Evolutionary conservation across 1,140 invertebrate genomes (phyloP).

Genomic region (Diorhabda sublineata): DNA sequence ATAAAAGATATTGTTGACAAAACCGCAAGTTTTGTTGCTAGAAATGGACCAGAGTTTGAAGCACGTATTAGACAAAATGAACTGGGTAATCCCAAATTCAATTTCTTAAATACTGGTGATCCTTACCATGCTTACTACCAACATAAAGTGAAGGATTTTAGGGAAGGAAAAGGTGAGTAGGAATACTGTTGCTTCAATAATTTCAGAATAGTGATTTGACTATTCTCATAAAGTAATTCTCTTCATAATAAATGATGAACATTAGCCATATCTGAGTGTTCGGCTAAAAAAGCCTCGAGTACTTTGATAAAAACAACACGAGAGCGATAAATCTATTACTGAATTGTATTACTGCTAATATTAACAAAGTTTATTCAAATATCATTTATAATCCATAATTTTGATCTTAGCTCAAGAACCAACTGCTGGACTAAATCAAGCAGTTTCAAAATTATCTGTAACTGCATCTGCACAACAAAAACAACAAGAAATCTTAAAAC

Average conservation of each 20-base stretch:
- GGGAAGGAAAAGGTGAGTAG: conserved; percentile 75
- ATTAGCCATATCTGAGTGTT: conserved; percentile 45
- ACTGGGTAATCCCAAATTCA: conserved; percentile 95
- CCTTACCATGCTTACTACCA: conserved; percentile 99
- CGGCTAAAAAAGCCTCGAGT: conserved; percentile 38
- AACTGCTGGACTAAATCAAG: conserved; percentile 37
- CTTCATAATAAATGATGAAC: conserved; percentile 33
- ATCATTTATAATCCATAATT: neutral
- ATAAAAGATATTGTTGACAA: conserved; percentile 94
- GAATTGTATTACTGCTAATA: too few relatives aligned
- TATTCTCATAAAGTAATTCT: too few relatives aligned
- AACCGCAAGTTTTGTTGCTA: conserved; percentile 95
- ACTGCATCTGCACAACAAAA: conserved; percentile 73
- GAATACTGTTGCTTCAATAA: too few relatives aligned
- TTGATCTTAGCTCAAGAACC: conserved; percentile 48
- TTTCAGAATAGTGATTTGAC: too few relatives aligned
- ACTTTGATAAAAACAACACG: conserved; percentile 32
- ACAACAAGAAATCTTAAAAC: conserved; percentile 84
- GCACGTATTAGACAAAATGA: conserved; percentile 95
- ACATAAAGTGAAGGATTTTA: conserved; percentile 95
- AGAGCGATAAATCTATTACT: conserved; percentile 28
- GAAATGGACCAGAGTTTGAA: conserved; percentile 98
- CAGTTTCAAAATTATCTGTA: conserved; percentile 53
- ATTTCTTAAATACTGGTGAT: conserved; percentile 94
- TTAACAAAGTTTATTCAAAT: neutral